Conservation (phyloP, 2,113 vertebrate species). For the Zosterops hypoxanthus region DNA sequence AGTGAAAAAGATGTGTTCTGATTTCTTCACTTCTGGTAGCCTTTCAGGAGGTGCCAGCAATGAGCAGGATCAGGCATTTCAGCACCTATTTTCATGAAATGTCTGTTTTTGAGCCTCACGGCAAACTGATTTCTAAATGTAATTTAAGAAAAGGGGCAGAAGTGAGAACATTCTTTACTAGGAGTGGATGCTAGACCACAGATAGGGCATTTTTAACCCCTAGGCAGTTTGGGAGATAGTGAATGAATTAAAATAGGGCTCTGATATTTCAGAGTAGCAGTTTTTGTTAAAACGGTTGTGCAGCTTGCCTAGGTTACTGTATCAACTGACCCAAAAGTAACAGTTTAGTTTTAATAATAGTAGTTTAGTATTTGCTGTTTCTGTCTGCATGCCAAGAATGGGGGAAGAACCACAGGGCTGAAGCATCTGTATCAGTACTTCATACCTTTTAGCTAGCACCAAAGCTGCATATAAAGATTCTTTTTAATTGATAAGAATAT, state of each 20-base stretch:
- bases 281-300: not conserved
- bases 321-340: not conserved
- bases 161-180: not conserved
- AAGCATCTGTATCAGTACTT: not conserved
- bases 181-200: not conserved
- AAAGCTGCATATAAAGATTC: not conserved
- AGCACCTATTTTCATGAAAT: not conserved
- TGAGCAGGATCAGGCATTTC: not conserved
- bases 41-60: not conserved
- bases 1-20: not conserved
- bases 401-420: not conserved
- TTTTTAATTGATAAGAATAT: not conserved
- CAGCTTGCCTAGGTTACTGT: not conserved
- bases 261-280: not conserved
- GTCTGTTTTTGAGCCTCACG: not conserved
- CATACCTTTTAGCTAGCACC: not conserved
- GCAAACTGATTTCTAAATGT: not conserved
- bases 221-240: not conserved
- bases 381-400: not conserved
- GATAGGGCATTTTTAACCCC: fast-evolving
- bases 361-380: not conserved
- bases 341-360: not conserved
- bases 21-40: not conserved
- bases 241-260: not conserved
- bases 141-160: not conserved